These are phyloP conservation scores for Thaumetopoea pityocampa DNA, from an alignment of 1,140 invertebrate genomes.

Conservation along the genomic window DNA sequence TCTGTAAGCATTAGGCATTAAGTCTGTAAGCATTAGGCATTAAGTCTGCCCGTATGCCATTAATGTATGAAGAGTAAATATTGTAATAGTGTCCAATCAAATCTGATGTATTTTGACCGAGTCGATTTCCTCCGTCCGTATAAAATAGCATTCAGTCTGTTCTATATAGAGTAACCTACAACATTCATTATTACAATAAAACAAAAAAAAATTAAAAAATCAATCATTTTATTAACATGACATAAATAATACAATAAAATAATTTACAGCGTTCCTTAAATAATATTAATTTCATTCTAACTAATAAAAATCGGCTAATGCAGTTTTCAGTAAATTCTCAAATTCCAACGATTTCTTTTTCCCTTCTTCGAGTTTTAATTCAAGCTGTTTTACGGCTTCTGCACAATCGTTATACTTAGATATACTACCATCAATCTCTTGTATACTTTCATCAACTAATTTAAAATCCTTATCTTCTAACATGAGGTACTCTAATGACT, in stretches of 20 bases:
- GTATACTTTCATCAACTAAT: conserved; percentile 51
- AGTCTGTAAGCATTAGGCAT: too few relatives aligned
- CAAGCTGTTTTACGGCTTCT: conserved; percentile 49
- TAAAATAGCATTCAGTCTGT: too few relatives aligned
- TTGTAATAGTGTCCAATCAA: too few relatives aligned
- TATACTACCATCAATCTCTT: conserved; percentile 40
- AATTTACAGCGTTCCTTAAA: neutral
- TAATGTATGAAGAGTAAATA: too few relatives aligned
- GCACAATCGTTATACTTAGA: conserved; percentile 40
- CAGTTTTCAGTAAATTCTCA: conserved; percentile 52
- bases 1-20: too few relatives aligned
- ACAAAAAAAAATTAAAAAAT: too few relatives aligned
- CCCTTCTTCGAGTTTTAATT: conserved; percentile 52
- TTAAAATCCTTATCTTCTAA: conserved; percentile 55
- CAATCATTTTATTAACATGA: conserved; percentile 7
- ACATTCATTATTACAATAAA: too few relatives aligned
- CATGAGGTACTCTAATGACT: conserved; percentile 45
- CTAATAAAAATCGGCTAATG: conserved; percentile 35
- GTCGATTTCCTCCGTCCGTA: too few relatives aligned
- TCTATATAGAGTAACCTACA: too few relatives aligned
- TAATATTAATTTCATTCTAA: conserved; percentile 7
- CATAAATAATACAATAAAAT: neutral
- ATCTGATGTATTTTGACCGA: too few relatives aligned
- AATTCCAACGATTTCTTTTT: conserved; percentile 61
- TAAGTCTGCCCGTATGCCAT: too few relatives aligned